Evolutionary conservation across 2,888 invertebrate species (phyloP), one percentile per base, ranked within the genome.

Genomic region (Pteria penguin): DNA sequence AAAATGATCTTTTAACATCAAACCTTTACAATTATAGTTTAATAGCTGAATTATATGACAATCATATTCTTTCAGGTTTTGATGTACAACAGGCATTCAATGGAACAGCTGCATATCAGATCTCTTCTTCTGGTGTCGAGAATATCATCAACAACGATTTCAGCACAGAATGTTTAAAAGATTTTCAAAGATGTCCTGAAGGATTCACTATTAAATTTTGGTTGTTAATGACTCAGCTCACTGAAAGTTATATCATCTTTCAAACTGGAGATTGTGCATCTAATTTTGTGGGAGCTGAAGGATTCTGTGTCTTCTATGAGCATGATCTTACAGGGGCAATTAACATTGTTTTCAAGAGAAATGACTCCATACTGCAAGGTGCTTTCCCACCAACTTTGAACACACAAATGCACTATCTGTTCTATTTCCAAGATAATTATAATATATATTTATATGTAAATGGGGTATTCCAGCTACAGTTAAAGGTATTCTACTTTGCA

Each of bases 251-350:
- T 27, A 36, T 57, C 24, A 22, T 74, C 29, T 61, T 74, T 18
- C 60, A 54, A 24, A 69, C 55, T 8, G 74, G 69, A 45, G 63
- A 74, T 36, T 74, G 74, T 57, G n/a, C 55, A 5, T 69, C 62
- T 0, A 55, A 62, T 24, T 11, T 52, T 4, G 22, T 69, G 0
- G 61, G 14, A 22, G 57, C 29, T 24, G 27, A 31, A 4, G 74
- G 74, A 11, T 52, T 74, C n/a, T 74, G 74, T 57, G 29, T 74
- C 1, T 74, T 55, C 45, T 73, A 61, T 24, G 18, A 24, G 4
- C 11, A 31, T 11, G n/a, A n/a, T n/a, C 26, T 24, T 8, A 60
- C 55, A 27, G 54, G 58, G 31, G 31, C 32, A n/a, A 18, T 73
- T 18, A 31, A 45, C 2, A 61, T 52, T 2, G n/a, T 60, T 61